phyloP scores from a whole-genome alignment of 2,113 vertebrate species.

The Burhinus bistriatus region DNA sequence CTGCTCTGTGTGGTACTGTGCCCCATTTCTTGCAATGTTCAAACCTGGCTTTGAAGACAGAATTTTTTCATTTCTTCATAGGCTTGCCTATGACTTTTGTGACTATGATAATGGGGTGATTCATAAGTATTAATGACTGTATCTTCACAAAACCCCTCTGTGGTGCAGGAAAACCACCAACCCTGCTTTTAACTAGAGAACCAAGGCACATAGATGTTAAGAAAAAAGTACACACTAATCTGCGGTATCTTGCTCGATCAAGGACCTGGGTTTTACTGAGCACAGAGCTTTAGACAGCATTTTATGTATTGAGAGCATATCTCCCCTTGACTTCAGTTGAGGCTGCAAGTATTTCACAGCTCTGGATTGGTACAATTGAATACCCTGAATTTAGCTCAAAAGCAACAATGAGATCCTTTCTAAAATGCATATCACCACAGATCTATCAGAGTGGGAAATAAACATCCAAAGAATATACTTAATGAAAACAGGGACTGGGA shows the following conservation, averaged over 20 bases:
- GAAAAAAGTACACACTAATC: neutral
- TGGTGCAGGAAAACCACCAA: neutral
- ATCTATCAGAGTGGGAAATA: neutral
- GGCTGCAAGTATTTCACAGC: neutral
- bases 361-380: neutral
- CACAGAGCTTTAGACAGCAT: neutral
- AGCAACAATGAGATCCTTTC: neutral
- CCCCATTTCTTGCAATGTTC: neutral
- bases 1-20: neutral
- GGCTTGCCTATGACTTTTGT: neutral
- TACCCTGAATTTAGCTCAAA: neutral
- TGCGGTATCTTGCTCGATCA: neutral
- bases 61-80: neutral
- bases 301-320: conserved; percentile 1
- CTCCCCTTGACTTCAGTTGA: neutral
- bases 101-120: neutral
- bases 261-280: neutral
- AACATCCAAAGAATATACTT: neutral
- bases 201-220: neutral
- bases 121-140: neutral
- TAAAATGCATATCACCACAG: neutral
- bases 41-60: neutral
- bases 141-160: neutral
- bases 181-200: neutral
- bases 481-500: neutral